Base-by-base conservation (phyloP, 2,113 vertebrate genomes). In the Myanophis thanlyinensis region DNA sequence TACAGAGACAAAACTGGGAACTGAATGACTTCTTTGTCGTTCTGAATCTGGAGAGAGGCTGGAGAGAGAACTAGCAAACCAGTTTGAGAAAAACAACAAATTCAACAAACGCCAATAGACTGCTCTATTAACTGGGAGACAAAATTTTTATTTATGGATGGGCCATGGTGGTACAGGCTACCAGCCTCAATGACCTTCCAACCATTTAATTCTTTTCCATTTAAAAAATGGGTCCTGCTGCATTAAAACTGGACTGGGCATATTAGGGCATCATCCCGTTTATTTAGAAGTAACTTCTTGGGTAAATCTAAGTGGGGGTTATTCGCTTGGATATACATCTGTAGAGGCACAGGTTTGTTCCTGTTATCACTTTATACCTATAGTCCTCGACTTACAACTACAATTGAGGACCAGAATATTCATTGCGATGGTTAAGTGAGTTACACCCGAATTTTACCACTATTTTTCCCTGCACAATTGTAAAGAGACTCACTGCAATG, bases 381-480 rank as follows among this genome's bases (percentile, higher is more conserved):
- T 51, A 15, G 51, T 51, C 51, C 13, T 51, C 3, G 13, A 51
- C 0, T 51, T 51, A 51, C 51, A 0, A 51, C 3, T 13, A 51
- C 51, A 51, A 51, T 51, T 51, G 13, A 15, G 51, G 13, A 51
- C 51, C 13, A 51, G 51, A 51, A 51, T 51, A 15, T 51, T 13
- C 51, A 51, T 51, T 51, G 51, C 51, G 12, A 51, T 51, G 13
- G 51, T 51, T 15, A 15, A 51, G 51, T 51, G 51, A 51, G 13
- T 51, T 51, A 51, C 51, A 13, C 12, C 51, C 15, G 51, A 51
- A 51, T 51, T 51, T 51, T 51, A 51, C 51, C 51, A 51, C 51
- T n/a, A n/a, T n/a, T 0, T 12, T 11, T 11, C 49, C 3, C 49
- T 3, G 0, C 2, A 12, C 51, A 51, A 13, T 51, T 3, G 3